These are phyloP conservation scores for Murina feae DNA, from an alignment of 2,113 vertebrate species.

Conservation along the genomic window DNA sequence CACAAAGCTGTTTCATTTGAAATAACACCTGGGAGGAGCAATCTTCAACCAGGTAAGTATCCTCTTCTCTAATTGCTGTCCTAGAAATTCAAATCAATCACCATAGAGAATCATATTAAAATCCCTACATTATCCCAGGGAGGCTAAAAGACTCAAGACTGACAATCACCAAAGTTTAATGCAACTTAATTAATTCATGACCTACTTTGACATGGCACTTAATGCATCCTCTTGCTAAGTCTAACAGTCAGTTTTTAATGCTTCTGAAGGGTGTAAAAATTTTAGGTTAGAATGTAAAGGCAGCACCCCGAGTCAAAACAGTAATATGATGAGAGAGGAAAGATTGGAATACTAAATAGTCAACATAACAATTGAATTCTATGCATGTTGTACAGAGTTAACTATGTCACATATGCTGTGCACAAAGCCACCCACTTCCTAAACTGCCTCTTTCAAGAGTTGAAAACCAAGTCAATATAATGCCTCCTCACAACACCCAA, in stretches of 20 bases:
- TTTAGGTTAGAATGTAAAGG: neutral
- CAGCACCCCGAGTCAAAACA: neutral
- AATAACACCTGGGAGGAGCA: neutral
- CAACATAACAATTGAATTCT: neutral
- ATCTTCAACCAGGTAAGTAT: neutral
- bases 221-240: neutral
- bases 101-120: neutral
- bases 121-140: neutral
- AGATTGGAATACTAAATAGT: neutral
- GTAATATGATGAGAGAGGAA: neutral
- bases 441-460: neutral
- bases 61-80: neutral
- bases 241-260: neutral
- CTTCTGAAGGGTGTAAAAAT: neutral
- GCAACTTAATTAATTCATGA: neutral
- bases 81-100: neutral
- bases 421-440: neutral
- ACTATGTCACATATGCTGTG: neutral
- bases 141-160: neutral
- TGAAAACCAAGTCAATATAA: constrained; percentile 12
- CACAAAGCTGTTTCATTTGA: neutral
- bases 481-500: neutral
- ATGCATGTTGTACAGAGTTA: neutral
- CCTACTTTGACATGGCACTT: neutral
- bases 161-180: neutral